Base-by-base conservation (phyloP, 2,113 vertebrate genomes). In the Ceuthmochares aereus region DNA sequence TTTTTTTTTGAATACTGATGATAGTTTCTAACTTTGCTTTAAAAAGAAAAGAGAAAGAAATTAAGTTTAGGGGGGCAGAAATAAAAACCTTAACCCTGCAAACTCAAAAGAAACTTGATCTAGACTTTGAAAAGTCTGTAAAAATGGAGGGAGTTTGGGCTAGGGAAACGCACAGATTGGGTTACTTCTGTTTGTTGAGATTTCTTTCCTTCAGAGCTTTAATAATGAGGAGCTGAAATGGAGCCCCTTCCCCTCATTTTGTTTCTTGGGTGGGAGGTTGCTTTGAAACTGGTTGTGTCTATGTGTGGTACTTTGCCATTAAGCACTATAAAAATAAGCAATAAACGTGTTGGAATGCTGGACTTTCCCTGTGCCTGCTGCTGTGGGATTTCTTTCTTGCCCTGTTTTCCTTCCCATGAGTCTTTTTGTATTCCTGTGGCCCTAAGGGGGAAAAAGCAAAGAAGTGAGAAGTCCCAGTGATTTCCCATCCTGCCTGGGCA, bases 101-200 rank as follows among this genome's bases (percentile, higher is more conserved):
- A 90, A 95, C 64, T 52, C 52, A 86, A 68, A 66, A 8, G 89
- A 96, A 97, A 96, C 70, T 68, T 91, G 90, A 95, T 86, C 76
- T 92, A 81, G 58, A 40, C 78, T 95, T 79, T 47, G 79, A 93
- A 94, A 96, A 84, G 54, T 49, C 83, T 3, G 0, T 95, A 96
- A 95, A 95, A 84, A 66, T 37, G 45, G 74, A 68, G 60, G 55
- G 67, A 95, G 55, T 59, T 94, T 81, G 42, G 76, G 66, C 49
- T 76, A 67, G 60, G 62, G 93, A 85, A 93, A 64, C 19, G 72
- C 64, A 63, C 27, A 79, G 92, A 92, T 94, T 93, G 92, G 62
- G 55, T 97, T 97, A 94, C 96, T 94, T 83, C 47, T 96, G 84
- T 97, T 96, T 96, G 87, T 97, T 97, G 93, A 96, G 95, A 90